Percentiles rank a stretch among this genome's conserved stretches.
Evolutionary conservation across 2,888 invertebrate genomes (phyloP).

Genomic region (Idaea biselata): DNA sequence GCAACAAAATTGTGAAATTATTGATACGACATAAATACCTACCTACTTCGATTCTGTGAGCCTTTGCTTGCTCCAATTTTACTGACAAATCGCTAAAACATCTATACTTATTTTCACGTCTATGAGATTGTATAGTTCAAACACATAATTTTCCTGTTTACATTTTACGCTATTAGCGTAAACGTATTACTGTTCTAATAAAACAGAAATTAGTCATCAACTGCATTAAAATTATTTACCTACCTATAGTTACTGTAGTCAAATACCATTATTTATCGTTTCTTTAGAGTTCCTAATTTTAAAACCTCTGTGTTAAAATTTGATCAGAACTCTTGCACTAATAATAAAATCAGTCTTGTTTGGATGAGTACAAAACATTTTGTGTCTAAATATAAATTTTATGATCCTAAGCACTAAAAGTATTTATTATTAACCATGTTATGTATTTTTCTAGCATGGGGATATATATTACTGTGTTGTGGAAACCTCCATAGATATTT

Average conservation of each 20-base stretch:
- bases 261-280: no score
- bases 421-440: slow-evolving; percentile 12
- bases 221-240: no score
- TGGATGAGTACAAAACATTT: slow-evolving; percentile 29
- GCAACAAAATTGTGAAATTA: slow-evolving; percentile 16
- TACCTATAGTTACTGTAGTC: no score
- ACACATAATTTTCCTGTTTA: no score
- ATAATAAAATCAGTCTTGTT: not conserved
- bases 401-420: not conserved
- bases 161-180: no score
- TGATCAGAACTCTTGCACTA: not conserved
- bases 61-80: not conserved
- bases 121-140: no score
- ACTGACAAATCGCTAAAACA: not conserved
- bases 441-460: slow-evolving; percentile 51
- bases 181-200: no score
- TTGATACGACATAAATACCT: slow-evolving; percentile 7
- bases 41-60: not conserved
- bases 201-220: no score
- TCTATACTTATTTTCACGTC: no score
- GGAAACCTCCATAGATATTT: slow-evolving; percentile 33
- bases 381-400: slow-evolving; percentile 1
- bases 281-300: not conserved
- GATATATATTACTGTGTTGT: slow-evolving; percentile 37
- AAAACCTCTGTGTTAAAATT: not conserved